These are phyloP conservation scores for Trachelus tabidus DNA, from an alignment of 2,888 invertebrate genomes.

Conservation along the genomic window DNA sequence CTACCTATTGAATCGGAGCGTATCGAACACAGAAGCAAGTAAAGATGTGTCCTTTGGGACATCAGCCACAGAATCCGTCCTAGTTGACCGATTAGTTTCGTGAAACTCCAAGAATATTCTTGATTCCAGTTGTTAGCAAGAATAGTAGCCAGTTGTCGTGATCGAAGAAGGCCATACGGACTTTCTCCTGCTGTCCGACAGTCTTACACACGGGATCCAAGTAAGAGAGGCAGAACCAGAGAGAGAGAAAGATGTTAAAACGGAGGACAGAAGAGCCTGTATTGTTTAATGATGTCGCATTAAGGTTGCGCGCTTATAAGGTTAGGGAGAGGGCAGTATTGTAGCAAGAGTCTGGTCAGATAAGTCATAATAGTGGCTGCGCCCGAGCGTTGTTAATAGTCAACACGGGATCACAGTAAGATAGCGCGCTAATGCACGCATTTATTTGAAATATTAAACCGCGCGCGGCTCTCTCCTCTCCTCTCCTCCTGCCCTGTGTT, in stretches of 20 bases:
- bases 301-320: slow-evolving; percentile 23
- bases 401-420: slow-evolving; percentile 60
- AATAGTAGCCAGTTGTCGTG: too few species aligned
- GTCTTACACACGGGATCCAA: too few species aligned
- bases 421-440: slow-evolving; percentile 64
- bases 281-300: slow-evolving; percentile 42
- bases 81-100: too few species aligned
- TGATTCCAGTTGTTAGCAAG: too few species aligned
- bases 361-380: slow-evolving; percentile 61
- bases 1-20: slow-evolving; percentile 18
- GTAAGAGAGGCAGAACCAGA: too few species aligned
- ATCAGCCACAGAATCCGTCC: too few species aligned
- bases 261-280: slow-evolving; percentile 4
- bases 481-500: background rate
- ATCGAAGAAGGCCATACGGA: too few species aligned
- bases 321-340: slow-evolving; percentile 36
- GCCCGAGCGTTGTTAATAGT: slow-evolving; percentile 59
- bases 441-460: slow-evolving; percentile 65
- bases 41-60: too few species aligned
- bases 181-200: too few species aligned
- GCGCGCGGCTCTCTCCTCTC: slow-evolving; percentile 27
- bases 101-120: too few species aligned
- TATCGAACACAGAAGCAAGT: slow-evolving; percentile 28
- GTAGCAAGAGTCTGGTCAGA: slow-evolving; percentile 46
- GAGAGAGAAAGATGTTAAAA: too few species aligned